These are phyloP conservation scores for Crypturellus tataupa DNA, from an alignment of 2,797 vertebrate species.

Conservation along the genomic window DNA sequence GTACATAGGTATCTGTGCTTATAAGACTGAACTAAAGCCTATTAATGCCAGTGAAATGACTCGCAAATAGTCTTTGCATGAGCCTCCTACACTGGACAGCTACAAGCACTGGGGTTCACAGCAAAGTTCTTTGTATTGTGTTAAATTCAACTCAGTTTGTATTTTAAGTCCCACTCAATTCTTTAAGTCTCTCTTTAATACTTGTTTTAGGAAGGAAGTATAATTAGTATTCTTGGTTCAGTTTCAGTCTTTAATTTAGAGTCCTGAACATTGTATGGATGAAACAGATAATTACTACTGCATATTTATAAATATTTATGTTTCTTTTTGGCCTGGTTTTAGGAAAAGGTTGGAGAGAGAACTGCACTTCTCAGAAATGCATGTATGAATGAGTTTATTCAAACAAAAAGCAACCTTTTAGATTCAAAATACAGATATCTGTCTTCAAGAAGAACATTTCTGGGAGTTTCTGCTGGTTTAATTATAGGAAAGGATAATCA, in stretches of 20 bases:
- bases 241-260: constrained; percentile 1
- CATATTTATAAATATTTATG: neutral
- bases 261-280: neutral
- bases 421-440: neutral
- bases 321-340: constrained; percentile 2
- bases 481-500: constrained; percentile 52
- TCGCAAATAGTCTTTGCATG: neutral
- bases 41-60: neutral
- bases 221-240: neutral
- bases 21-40: neutral
- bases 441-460: neutral
- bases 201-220: neutral
- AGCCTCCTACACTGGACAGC: neutral
- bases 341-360: neutral
- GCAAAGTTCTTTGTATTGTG: neutral
- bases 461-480: neutral
- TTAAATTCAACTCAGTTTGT: neutral
- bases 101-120: neutral
- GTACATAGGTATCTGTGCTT: neutral
- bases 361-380: neutral
- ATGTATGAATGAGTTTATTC: neutral
- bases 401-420: constrained; percentile 20
- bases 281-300: neutral
- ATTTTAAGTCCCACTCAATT: neutral
- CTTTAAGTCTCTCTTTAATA: neutral